These are phyloP conservation scores for Andrena fulva DNA, from an alignment of 2,888 invertebrate genomes.

Conservation along the genomic window DNA sequence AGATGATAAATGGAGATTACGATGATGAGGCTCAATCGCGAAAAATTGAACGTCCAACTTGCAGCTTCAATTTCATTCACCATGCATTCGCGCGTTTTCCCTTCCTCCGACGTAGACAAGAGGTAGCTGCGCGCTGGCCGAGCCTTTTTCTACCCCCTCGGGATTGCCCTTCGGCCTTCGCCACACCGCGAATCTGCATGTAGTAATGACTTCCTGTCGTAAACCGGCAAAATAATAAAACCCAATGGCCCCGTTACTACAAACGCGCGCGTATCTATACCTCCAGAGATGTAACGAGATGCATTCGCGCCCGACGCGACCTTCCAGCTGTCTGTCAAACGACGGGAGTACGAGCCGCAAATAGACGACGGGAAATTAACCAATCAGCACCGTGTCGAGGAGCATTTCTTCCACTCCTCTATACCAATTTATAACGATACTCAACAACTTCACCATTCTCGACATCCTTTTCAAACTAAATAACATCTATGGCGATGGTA, in stretches of 20 bases:
- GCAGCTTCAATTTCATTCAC: slow-evolving; percentile 34
- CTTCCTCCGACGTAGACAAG: not conserved
- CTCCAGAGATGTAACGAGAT: slow-evolving; percentile 55
- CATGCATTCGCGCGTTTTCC: slow-evolving; percentile 5
- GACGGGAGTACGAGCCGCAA: slow-evolving; percentile 18
- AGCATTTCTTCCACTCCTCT: not conserved
- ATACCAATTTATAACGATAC: not conserved
- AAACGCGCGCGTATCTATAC: slow-evolving; percentile 37
- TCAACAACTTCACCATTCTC: too few species aligned
- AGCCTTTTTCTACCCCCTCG: slow-evolving; percentile 48
- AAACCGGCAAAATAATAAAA: slow-evolving; percentile 74
- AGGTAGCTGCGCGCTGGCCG: slow-evolving; percentile 26
- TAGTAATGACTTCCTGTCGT: slow-evolving; percentile 82
- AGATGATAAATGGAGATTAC: too few species aligned
- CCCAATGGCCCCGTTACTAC: slow-evolving; percentile 67
- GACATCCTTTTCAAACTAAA: too few species aligned
- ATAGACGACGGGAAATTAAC: slow-evolving; percentile 19
- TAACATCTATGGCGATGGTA: too few species aligned
- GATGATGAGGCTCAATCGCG: not conserved
- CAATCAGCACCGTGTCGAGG: slow-evolving; percentile 8
- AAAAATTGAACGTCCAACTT: slow-evolving; percentile 2
- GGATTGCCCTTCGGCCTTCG: slow-evolving; percentile 66
- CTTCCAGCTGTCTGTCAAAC: slow-evolving; percentile 25
- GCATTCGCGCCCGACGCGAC: slow-evolving; percentile 25
- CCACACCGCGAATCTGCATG: slow-evolving; percentile 78